Evolutionary conservation across 2,888 invertebrate species (phyloP).

Genomic region (Drosophila anomalata): DNA sequence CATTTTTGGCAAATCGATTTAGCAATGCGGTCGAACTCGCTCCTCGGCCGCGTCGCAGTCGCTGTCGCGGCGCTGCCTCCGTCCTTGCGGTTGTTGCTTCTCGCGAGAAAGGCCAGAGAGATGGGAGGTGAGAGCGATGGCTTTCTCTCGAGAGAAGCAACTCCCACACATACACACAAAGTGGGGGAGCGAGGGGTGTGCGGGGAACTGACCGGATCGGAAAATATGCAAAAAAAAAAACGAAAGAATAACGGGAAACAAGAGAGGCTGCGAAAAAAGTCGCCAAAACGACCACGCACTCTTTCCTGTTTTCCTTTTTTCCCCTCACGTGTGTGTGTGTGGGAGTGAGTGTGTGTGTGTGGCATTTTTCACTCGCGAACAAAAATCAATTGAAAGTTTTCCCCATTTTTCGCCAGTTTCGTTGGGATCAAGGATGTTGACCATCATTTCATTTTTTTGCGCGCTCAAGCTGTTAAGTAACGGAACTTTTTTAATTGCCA

Average conservation of each 20-base stretch:
- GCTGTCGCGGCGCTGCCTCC: neutral
- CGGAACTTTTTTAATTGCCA: constrained; percentile 49
- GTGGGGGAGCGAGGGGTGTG: constrained; percentile 4
- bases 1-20: constrained; percentile 76
- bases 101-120: constrained; percentile 42
- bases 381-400: constrained; percentile 71
- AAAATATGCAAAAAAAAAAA: constrained; percentile 75
- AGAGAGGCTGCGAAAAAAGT: constrained; percentile 55
- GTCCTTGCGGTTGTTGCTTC: constrained; percentile 71
- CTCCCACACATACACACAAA: constrained; percentile 70
- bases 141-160: constrained; percentile 41
- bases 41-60: constrained; percentile 17
- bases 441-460: constrained; percentile 59
- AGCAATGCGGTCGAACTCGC: constrained; percentile 56
- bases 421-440: constrained; percentile 2
- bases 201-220: constrained; percentile 38
- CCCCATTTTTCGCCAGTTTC: constrained; percentile 19
- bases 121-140: neutral
- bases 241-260: constrained; percentile 1
- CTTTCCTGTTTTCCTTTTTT: constrained; percentile 12
- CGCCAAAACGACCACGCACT: constrained; percentile 55
- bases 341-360: constrained; percentile 17
- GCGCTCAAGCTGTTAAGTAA: constrained; percentile 48
- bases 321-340: constrained; percentile 7
- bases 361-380: constrained; percentile 55